Base-by-base conservation (phyloP, 2,113 vertebrate species). In the Erpornis zantholeuca region DNA sequence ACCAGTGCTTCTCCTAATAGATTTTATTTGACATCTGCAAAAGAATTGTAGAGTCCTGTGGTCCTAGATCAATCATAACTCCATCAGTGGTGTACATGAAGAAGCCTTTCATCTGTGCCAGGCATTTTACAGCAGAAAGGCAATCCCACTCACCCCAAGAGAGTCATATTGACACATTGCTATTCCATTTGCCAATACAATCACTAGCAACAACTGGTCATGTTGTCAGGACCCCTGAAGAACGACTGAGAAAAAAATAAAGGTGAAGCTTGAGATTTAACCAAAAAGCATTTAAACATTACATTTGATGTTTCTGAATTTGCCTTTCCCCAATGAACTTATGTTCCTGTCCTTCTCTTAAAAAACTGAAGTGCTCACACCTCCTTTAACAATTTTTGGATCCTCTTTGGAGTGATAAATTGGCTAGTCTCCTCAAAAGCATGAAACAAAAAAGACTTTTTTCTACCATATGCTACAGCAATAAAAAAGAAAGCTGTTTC, bases 401-500 rank as follows among this genome's bases (percentile, higher is more conserved):
- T 90, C 35, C 50, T 77, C 56, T 81, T 82, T 90, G 66, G 64
- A 85, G 71, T 90, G 82, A 91, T 91, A 91, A 94, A 91, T 94
- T 90, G 38, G 45, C 61, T 11, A 87, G 36, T 65, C 31, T 66
- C 56, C 42, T 85, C 90, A 90, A 91, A 38, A 91, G 63, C 78
- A 80, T 17, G 54, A 85, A 96, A 90, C 50, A 73, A 89, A 82
- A 87, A 88, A 57, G 45, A 49, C 60, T 82, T 92, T 94, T 38
- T 90, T 85, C 54, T 86, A 80, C 87, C 90, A 94, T 66, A 91
- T 88, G 94, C 66, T 94, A 86, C 85, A 92, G 82, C 38, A 94
- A 91, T 94, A 82, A 92, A 92, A 92, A 78, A 85, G 75, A 96
- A 96, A 96, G 84, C 90, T 96, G 90, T 94, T 97, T 96, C 79